These are phyloP conservation scores for Spinus olivaceus DNA, from an alignment of 2,797 vertebrate genomes.

Conservation along the genomic window DNA sequence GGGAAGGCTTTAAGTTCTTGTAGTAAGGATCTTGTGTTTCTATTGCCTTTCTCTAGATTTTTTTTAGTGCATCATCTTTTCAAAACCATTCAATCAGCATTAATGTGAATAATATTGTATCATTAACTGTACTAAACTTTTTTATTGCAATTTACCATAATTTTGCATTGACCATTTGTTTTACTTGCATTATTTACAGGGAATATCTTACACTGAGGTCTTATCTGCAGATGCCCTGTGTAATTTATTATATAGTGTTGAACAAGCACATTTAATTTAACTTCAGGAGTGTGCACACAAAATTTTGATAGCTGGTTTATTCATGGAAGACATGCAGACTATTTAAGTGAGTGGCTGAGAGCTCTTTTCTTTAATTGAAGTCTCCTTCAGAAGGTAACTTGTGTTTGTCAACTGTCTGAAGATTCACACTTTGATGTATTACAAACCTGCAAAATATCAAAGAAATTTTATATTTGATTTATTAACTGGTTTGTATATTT, in stretches of 20 bases:
- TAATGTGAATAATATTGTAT: background rate
- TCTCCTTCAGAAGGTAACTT: background rate
- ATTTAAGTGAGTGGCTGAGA: background rate
- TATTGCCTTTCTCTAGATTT: background rate
- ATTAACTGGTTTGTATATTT: background rate
- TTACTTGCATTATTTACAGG: background rate
- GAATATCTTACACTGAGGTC: background rate
- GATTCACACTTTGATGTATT: background rate
- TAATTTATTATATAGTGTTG: background rate
- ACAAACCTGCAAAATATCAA: background rate
- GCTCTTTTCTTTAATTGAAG: background rate
- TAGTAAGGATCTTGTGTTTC: background rate
- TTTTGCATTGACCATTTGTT: background rate
- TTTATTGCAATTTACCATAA: background rate
- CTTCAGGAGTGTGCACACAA: background rate
- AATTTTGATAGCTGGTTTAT: background rate
- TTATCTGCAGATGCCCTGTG: rapidly evolving
- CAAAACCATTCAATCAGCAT: background rate
- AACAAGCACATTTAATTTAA: background rate
- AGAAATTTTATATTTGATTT: background rate
- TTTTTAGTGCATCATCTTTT: background rate
- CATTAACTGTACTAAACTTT: background rate
- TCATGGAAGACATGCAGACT: background rate
- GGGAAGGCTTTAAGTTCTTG: background rate
- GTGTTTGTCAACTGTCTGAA: background rate